Percentiles rank a stretch among this genome's conserved stretches.
phyloP scores from a whole-genome alignment of 2,113 vertebrate species.

The Microcebus tavaratra region DNA sequence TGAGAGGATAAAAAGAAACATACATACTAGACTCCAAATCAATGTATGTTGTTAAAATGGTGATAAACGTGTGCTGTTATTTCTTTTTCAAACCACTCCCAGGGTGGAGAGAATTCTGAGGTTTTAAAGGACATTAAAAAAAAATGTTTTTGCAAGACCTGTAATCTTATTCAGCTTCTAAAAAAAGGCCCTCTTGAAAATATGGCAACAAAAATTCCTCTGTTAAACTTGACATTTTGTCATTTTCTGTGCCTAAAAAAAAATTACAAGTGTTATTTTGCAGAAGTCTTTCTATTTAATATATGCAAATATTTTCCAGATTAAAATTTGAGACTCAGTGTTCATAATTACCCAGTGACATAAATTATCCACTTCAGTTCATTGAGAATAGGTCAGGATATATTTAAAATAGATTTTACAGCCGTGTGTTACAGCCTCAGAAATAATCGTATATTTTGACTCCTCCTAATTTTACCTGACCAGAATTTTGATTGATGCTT shows the following conservation, averaged over 20 bases:
- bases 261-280: constrained; percentile 45
- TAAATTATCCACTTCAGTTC: constrained; percentile 33
- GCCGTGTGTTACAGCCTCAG: background rate
- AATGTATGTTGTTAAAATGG: background rate
- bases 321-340: constrained; percentile 35
- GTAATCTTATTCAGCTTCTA: background rate
- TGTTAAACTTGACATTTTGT: background rate
- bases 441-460: constrained; percentile 25
- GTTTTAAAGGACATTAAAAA: background rate
- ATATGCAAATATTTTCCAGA: constrained; percentile 19
- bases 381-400: constrained; percentile 19
- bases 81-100: background rate
- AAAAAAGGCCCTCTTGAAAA: constrained; percentile 41
- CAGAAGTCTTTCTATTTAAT: constrained; percentile 18
- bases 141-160: background rate
- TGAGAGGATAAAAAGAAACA: background rate
- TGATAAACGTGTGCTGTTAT: background rate
- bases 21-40: background rate
- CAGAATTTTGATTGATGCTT: constrained; percentile 13
- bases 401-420: constrained; percentile 47
- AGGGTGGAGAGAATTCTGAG: constrained; percentile 36
- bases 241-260: background rate
- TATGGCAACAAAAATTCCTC: constrained; percentile 27
- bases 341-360: background rate
- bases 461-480: constrained; percentile 38